Percentiles rank a stretch among this genome's conserved stretches.
These are phyloP conservation scores for Prunella himalayana DNA, from an alignment of 2,113 vertebrate species.

Conservation along the genomic window DNA sequence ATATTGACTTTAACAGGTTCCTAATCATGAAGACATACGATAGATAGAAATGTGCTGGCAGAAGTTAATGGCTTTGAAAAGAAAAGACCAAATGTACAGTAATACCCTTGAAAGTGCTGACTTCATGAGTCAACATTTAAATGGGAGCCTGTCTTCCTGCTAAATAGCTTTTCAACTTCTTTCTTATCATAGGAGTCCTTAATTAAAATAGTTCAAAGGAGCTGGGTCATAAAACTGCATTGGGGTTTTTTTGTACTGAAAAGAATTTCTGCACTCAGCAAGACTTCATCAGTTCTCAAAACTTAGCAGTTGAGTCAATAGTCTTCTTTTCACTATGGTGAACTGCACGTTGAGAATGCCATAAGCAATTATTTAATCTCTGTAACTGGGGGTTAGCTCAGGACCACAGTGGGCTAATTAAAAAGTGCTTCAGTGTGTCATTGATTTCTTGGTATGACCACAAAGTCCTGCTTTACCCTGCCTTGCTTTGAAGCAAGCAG, in stretches of 20 bases:
- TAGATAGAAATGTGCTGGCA: neutral
- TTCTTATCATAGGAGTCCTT: conserved; percentile 57
- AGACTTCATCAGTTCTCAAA: conserved; percentile 30
- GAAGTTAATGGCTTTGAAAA: conserved; percentile 17
- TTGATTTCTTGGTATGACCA: conserved; percentile 50
- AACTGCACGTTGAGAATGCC: neutral
- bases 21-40: neutral
- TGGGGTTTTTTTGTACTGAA: neutral
- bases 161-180: conserved; percentile 15
- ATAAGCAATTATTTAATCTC: conserved; percentile 57
- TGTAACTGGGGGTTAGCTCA: neutral
- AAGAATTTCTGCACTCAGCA: conserved; percentile 40
- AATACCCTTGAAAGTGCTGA: conserved; percentile 24
- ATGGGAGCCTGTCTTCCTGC: neutral
- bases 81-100: neutral
- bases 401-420: conserved; percentile 33
- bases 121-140: conserved; percentile 19
- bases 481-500: neutral
- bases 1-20: neutral
- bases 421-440: conserved; percentile 37
- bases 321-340: conserved; percentile 13
- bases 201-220: conserved; percentile 67
- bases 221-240: conserved; percentile 36
- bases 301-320: conserved; percentile 43
- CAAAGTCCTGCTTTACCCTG: neutral